A percentile compares a stretch with the other conserved stretches of the same genome.
Conservation (phyloP, 2,888 invertebrate species). For the Leucophora obtusa region DNA sequence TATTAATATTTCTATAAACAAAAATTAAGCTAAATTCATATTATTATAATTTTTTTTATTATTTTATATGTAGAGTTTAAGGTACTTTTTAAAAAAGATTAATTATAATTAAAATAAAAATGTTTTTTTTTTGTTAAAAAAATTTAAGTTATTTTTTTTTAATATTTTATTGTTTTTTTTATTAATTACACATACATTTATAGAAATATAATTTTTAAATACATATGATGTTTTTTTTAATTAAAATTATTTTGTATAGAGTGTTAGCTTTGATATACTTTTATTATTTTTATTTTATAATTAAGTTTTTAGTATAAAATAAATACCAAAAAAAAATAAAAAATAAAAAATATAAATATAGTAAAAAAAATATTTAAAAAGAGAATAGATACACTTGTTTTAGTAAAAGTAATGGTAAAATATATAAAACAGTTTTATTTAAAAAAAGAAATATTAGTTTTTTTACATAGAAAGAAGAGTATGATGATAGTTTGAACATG, state of each 20-base stretch:
- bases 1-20: slow-evolving; percentile 25
- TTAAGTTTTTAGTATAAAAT: slow-evolving; percentile 56
- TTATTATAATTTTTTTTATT: slow-evolving; percentile 28
- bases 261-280: slow-evolving; percentile 47
- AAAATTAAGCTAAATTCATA: slow-evolving; percentile 49
- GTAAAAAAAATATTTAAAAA: slow-evolving; percentile 54
- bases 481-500: slow-evolving; percentile 57
- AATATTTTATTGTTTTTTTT: slow-evolving; percentile 36
- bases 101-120: slow-evolving; percentile 22
- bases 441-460: slow-evolving; percentile 26
- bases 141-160: slow-evolving; percentile 25
- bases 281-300: slow-evolving; percentile 22
- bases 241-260: slow-evolving; percentile 54
- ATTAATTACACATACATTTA: slow-evolving; percentile 53
- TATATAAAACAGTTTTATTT: slow-evolving; percentile 29
- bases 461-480: slow-evolving; percentile 55
- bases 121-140: slow-evolving; percentile 11
- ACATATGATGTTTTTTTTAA: slow-evolving; percentile 23
- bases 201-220: slow-evolving; percentile 52
- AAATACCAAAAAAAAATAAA: slow-evolving; percentile 58
- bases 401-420: slow-evolving; percentile 38
- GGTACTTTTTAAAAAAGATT: slow-evolving; percentile 56
- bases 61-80: slow-evolving; percentile 47
- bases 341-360: slow-evolving; percentile 51
- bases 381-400: slow-evolving; percentile 14